These are phyloP conservation scores for Ectemnius continuus DNA, from an alignment of 2,888 invertebrate species.

Conservation along the genomic window DNA sequence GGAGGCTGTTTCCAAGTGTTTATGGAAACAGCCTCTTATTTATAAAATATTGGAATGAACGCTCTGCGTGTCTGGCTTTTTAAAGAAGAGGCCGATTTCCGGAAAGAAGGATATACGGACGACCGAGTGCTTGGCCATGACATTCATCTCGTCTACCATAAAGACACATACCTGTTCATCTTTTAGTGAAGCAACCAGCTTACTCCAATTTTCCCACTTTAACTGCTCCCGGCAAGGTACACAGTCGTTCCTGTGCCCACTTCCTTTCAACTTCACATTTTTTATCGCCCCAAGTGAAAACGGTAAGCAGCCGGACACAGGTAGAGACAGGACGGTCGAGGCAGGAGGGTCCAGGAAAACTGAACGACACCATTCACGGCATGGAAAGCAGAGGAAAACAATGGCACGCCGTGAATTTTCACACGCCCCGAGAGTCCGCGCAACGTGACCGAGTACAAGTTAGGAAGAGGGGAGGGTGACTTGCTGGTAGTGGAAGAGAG, in stretches of 20 bases:
- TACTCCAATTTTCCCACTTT: conserved; percentile 39
- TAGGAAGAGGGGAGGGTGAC: conserved; percentile 9
- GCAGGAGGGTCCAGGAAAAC: conserved; percentile 15
- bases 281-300: conserved; percentile 45
- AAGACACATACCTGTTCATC: conserved; percentile 37
- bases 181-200: conserved; percentile 34
- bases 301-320: conserved; percentile 51
- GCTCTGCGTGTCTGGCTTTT: too few species aligned
- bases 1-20: too few species aligned
- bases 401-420: conserved; percentile 65
- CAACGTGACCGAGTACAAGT: conserved; percentile 7
- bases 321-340: conserved; percentile 42
- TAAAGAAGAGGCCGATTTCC: background rate
- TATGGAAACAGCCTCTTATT: too few species aligned
- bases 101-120: conserved; percentile 40
- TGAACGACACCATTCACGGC: conserved; percentile 45
- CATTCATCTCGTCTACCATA: conserved; percentile 44
- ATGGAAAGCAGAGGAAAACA: conserved; percentile 60
- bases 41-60: too few species aligned
- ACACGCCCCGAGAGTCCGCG: conserved; percentile 64
- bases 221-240: conserved; percentile 19
- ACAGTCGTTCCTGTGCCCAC: conserved; percentile 18
- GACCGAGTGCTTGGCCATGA: conserved; percentile 45
- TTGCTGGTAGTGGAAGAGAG: background rate
- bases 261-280: conserved; percentile 21